Base-by-base conservation (phyloP, 2,113 vertebrate species). In the Salvelinus fontinalis region DNA sequence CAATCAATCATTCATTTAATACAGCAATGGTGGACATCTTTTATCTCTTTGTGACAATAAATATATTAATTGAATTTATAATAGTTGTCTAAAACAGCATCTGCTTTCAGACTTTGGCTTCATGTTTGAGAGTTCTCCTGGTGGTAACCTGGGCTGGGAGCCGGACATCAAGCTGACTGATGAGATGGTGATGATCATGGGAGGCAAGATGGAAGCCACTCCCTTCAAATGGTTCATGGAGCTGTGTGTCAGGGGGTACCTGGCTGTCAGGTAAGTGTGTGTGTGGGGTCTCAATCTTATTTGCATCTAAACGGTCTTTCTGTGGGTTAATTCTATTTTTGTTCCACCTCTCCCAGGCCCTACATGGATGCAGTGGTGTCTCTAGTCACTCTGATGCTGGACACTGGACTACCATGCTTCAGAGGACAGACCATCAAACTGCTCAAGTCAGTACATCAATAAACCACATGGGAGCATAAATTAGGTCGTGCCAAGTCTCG, bases 161-260 rank as follows among this genome's bases (percentile, higher is more conserved):
- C 98, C 98, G 0, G 97, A 99, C 91, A 99, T 99, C 90, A 99
- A 99, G 85, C 94, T 99, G 87, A 99, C 97, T 0, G 98, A 99
- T 3, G 98, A 99, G 90, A 99, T 99, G 98, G 98, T 99, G 91
- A 99, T 99, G 98, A 99, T 99, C 89, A 99, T 99, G 98, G 98
- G 98, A 5, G 97, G 97, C 16, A 99, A 99, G 89, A 99, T 99
- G 96, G 98, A 99, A 89, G 98, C 97, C 75, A 99, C 97, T 0
- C 98, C 98, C 0, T 99, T 99, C 91, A 98, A 98, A 74, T 99
- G 98, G 98, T 99, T 99, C 92, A 99, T 99, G 97, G 98, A 99
- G 92, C 99, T 99, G 98, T 99, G 97, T 67, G 97, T 99, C 83
- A 93, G 96, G 6, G 98, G 98, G 77, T 99, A 99, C 80, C 93